Evolutionary conservation across 2,888 invertebrate species (phyloP), one percentile per base, ranked within the genome.

Genomic region (Ormyrus thymus): DNA sequence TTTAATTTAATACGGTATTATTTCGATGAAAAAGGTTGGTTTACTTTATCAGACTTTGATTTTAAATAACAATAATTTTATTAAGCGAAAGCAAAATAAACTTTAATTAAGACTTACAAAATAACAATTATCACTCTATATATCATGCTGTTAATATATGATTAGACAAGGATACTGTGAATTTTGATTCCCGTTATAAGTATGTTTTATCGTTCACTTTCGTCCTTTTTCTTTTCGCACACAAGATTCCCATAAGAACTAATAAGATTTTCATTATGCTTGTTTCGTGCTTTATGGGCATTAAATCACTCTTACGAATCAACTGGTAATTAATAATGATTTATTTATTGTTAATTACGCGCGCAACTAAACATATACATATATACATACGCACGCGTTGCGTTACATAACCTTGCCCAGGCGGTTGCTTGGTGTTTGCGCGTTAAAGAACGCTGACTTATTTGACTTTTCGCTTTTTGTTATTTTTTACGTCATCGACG

Each of bases 241-340:
- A 29, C 4, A 29, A 29, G 53, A 73, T 72, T 72, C 64, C 11
- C 64, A 29, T 29, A 13, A 29, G 62, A 59, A 64, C 66, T 79
- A 79, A 79, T 75, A 75, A 72, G 62, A 77, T 80, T 80, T 80
- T 80, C 79, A 73, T 80, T 80, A 58, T 61, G 68, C 75, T 77
- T 58, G 66, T 73, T 73, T 58, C 68, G 72, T 56, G 69, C 59
- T 69, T 73, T 76, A 80, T 56, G 74, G 59, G 62, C 58, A 29
- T 68, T 78, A 80, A 80, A 80, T 80, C 80, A 80, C 48, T 74
- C 66, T 10, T 29, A 53, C 50, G 75, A 77, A 80, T 74, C 74
- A 75, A 61, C 4, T 55, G 55, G 53, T 77, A 75, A 80, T 80
- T 80, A 78, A 80, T 75, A 70, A 71, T 77, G 80, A 77, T 80